These are phyloP conservation scores for Macrotis lagotis DNA, from an alignment of 2,113 vertebrate genomes.

Conservation along the genomic window DNA sequence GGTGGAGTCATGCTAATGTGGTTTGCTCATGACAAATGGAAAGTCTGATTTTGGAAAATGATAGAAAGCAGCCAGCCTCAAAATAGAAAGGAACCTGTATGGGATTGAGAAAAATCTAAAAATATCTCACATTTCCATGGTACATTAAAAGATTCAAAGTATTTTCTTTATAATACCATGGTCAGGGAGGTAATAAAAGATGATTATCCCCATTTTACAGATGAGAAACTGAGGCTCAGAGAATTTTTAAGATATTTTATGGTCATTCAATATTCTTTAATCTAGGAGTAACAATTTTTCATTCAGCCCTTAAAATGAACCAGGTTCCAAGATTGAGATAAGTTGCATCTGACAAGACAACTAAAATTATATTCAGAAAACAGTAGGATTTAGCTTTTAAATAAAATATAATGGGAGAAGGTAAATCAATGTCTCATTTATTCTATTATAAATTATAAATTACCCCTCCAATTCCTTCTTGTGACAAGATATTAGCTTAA, in stretches of 20 bases:
- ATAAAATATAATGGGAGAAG: background rate
- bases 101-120: background rate
- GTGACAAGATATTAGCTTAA: background rate
- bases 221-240: background rate
- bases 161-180: background rate
- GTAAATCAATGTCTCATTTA: background rate
- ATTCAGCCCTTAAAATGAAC: background rate
- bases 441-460: background rate
- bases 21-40: background rate
- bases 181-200: background rate
- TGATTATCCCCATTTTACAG: background rate
- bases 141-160: background rate
- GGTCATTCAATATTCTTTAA: background rate
- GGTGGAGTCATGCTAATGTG: background rate
- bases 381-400: background rate
- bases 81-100: background rate
- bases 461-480: background rate
- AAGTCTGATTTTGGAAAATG: background rate
- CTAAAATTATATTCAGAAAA: background rate
- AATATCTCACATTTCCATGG: background rate
- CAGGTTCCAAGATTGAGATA: background rate
- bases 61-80: background rate
- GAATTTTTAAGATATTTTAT: background rate
- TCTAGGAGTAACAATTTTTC: background rate
- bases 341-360: background rate